Conservation (phyloP, 2,888 invertebrate species). For the Podotricha telesiphe region DNA sequence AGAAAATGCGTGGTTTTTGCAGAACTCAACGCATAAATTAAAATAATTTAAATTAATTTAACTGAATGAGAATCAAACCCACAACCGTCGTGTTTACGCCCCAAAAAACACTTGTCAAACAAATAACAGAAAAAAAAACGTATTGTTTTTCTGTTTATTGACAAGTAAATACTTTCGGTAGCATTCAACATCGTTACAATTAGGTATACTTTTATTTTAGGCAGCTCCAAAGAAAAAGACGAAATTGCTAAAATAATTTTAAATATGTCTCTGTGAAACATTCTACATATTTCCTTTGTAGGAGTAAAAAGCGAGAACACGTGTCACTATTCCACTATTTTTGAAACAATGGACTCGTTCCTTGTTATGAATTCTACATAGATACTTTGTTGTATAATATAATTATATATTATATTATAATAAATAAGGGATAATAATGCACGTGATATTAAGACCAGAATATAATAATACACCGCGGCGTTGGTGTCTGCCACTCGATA, state of each 20-base stretch:
- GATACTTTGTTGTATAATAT: neutral
- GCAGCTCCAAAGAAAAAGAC: neutral
- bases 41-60: too few species aligned
- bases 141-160: too few species aligned
- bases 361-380: neutral
- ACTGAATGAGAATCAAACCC: too few species aligned
- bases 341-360: neutral
- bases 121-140: too few species aligned
- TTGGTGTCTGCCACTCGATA: neutral
- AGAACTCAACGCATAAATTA: too few species aligned
- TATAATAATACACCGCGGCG: neutral
- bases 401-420: neutral
- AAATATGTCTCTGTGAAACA: neutral
- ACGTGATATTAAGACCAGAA: neutral
- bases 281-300: constrained; percentile 5
- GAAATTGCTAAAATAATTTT: neutral
- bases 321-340: neutral
- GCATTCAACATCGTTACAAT: too few species aligned
- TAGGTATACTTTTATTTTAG: neutral
- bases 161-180: too few species aligned
- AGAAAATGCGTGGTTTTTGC: too few species aligned
- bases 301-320: neutral
- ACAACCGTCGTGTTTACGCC: too few species aligned
- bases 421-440: neutral
- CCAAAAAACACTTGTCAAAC: too few species aligned